Evolutionary conservation across 2,797 vertebrate species (phyloP).

Genomic region (Tolypeutes matacus): DNA sequence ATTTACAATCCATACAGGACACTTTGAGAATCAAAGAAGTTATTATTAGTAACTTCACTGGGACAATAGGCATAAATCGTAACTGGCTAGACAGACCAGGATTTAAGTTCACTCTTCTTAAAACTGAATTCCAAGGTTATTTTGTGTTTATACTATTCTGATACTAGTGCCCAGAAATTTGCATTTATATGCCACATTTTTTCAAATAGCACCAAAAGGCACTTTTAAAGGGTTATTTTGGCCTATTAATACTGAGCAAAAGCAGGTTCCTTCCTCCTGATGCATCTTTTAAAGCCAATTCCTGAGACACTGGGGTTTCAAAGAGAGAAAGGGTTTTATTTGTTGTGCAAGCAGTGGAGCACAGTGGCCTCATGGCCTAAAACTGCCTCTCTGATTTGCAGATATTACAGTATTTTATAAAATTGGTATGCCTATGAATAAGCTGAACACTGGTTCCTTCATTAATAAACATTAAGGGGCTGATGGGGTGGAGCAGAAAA

Average conservation of each 20-base stretch:
- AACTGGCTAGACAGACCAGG: neutral
- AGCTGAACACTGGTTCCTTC: too few species aligned
- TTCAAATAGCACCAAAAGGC: neutral
- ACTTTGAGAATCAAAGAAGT: neutral
- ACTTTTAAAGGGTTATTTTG: neutral
- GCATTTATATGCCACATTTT: neutral
- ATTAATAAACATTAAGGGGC: too few species aligned
- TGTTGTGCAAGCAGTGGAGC: too few species aligned
- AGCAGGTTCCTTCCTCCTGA: too few species aligned
- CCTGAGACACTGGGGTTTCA: too few species aligned
- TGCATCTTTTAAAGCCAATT: too few species aligned
- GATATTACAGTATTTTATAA: too few species aligned
- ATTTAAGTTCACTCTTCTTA: neutral
- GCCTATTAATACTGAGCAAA: neutral
- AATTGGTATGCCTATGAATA: too few species aligned
- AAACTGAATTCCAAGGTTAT: neutral
- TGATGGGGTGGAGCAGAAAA: too few species aligned
- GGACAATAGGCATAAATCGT: neutral
- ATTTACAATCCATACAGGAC: neutral
- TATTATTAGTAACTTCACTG: neutral
- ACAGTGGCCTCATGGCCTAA: too few species aligned
- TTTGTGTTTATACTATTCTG: neutral
- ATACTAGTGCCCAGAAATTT: neutral
- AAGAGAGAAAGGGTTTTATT: too few species aligned
- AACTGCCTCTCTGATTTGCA: too few species aligned